Evolutionary conservation across 2,113 vertebrate species (phyloP).

Genomic region (Craseonycteris thonglongyai): DNA sequence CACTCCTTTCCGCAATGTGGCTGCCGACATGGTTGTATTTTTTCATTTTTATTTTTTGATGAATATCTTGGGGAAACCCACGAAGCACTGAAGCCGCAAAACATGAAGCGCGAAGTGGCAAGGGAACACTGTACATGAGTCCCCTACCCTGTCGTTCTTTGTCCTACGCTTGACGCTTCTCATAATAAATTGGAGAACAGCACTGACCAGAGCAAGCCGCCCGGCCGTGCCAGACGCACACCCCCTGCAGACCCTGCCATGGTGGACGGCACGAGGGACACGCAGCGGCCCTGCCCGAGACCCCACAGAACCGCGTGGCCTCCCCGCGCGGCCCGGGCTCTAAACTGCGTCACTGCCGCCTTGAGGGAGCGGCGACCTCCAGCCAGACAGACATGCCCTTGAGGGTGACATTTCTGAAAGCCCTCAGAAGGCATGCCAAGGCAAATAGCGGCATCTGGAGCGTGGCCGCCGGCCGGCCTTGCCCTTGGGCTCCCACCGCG

Average conservation of each 20-base stretch:
- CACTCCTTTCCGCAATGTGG: too few species aligned
- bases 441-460: not conserved
- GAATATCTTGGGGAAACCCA: too few species aligned
- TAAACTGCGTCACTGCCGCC: not conserved
- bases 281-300: not conserved
- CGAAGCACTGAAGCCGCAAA: too few species aligned
- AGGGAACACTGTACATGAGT: too few species aligned
- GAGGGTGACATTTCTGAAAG: not conserved
- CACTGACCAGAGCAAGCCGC: not conserved
- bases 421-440: not conserved
- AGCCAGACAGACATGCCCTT: not conserved
- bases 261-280: not conserved
- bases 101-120: too few species aligned
- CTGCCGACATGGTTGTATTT: too few species aligned
- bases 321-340: not conserved
- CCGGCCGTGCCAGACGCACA: too few species aligned
- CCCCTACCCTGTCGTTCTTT: accelerated
- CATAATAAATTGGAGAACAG: not conserved
- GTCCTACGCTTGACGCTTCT: not conserved
- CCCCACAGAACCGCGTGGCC: not conserved
- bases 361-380: not conserved
- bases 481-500: not conserved
- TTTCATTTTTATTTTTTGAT: too few species aligned
- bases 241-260: accelerated
- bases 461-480: not conserved